Evolutionary conservation across 2,113 vertebrate species (phyloP).

Genomic region (Oreochromis spilurus): DNA sequence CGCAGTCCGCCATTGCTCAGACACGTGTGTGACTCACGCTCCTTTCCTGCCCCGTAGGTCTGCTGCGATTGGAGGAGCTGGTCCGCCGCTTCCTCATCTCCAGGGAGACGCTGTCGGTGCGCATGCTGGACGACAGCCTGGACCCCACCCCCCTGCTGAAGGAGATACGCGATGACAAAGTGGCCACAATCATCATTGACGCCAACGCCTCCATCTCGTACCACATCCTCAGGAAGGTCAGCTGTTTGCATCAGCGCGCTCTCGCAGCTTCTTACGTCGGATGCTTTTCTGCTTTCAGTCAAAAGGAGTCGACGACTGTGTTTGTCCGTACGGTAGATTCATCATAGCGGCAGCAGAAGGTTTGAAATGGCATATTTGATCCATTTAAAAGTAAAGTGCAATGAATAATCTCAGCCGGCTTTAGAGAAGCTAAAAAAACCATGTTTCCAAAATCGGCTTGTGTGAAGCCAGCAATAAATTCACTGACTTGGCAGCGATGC

Average conservation of each 20-base stretch:
- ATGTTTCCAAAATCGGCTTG: not conserved
- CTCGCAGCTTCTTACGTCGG: not conserved
- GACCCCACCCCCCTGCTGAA: slow-evolving; percentile 86
- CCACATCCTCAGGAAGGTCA: slow-evolving; percentile 83
- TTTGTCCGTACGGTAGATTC: not conserved
- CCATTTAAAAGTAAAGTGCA: rapidly evolving
- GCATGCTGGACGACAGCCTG: slow-evolving; percentile 83
- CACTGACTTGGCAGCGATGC: not conserved
- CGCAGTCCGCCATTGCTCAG: not conserved
- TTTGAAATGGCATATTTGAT: not conserved
- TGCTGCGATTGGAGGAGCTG: slow-evolving; percentile 85
- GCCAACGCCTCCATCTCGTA: slow-evolving; percentile 85
- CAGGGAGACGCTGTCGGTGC: slow-evolving; percentile 83
- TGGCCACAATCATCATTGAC: slow-evolving; percentile 88
- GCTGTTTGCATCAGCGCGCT: not conserved
- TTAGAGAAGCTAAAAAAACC: not conserved
- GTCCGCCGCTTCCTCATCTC: slow-evolving; percentile 87
- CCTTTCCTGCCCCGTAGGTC: slow-evolving; percentile 63
- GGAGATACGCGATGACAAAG: slow-evolving; percentile 89
- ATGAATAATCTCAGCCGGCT: not conserved
- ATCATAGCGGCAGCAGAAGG: not conserved
- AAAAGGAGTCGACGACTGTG: not conserved
- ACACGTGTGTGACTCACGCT: not conserved
- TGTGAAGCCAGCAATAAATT: not conserved
- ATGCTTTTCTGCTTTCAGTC: not conserved